These are phyloP conservation scores for Idaea biselata DNA, from an alignment of 2,888 invertebrate genomes.

Conservation along the genomic window DNA sequence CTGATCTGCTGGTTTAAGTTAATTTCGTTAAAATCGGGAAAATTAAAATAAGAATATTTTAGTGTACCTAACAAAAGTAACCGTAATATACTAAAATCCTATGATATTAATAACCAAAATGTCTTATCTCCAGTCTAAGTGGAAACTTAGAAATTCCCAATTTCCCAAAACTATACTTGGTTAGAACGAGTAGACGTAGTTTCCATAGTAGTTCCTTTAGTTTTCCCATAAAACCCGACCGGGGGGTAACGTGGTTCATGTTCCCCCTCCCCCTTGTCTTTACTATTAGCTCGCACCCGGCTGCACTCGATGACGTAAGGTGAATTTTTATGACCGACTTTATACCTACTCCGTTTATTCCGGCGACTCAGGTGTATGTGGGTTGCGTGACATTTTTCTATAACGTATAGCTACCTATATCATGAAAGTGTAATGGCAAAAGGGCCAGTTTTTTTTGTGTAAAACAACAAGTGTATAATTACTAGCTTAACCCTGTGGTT, in stretches of 20 bases:
- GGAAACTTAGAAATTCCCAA: neutral
- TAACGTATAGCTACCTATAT: neutral
- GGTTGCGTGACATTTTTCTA: neutral
- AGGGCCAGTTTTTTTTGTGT: neutral
- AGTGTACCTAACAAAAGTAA: too few relatives aligned
- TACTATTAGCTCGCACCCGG: constrained; percentile 47
- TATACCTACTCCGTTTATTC: constrained; percentile 8
- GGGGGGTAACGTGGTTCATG: neutral
- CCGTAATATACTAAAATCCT: too few relatives aligned
- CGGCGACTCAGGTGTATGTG: neutral
- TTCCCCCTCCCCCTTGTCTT: constrained; percentile 29
- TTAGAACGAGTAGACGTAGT: constrained; percentile 12
- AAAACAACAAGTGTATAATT: neutral
- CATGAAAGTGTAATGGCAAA: neutral
- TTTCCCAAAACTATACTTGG: constrained; percentile 16
- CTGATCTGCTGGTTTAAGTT: too few relatives aligned
- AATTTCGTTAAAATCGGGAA: too few relatives aligned
- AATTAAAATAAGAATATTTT: too few relatives aligned
- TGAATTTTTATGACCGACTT: constrained; percentile 58
- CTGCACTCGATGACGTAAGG: constrained; percentile 60
- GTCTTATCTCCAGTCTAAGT: neutral
- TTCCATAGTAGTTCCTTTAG: constrained; percentile 14
- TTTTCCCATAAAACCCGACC: constrained; percentile 17
- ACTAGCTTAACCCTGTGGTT: neutral
- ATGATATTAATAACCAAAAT: neutral